Evolutionary conservation across 2,888 invertebrate species (phyloP).

Genomic region (Drosophila multiciliata): DNA sequence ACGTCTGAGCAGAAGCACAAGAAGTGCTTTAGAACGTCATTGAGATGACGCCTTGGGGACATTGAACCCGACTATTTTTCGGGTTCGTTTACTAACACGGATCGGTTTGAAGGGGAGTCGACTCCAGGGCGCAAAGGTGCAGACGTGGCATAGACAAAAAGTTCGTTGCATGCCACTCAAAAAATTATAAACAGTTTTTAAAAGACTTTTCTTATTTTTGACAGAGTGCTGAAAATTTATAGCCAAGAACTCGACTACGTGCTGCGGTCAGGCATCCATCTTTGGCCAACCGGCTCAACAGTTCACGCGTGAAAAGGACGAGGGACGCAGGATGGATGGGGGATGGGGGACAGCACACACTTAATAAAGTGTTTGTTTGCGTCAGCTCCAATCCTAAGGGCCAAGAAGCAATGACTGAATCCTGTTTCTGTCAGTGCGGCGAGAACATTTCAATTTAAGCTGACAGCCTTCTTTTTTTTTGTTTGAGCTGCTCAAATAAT

Average conservation of each 20-base stretch:
- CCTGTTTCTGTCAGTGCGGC: conserved; percentile 28
- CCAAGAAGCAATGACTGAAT: conserved; percentile 17
- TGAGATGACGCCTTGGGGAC: conserved; percentile 76
- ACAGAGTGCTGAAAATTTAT: conserved; percentile 70
- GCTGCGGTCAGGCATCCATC: conserved; percentile 76
- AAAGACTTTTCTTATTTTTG: conserved; percentile 62
- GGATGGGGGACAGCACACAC: conserved; percentile 42
- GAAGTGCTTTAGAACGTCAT: conserved; percentile 54
- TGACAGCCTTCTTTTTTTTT: neutral
- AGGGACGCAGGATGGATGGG: conserved; percentile 23
- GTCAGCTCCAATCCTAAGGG: conserved; percentile 41
- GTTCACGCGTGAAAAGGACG: conserved; percentile 52
- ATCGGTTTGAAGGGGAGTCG: conserved; percentile 6
- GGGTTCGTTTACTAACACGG: neutral
- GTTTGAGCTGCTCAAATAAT: neutral
- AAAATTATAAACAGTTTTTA: conserved; percentile 78
- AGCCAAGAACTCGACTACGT: conserved; percentile 63
- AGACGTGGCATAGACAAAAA: conserved; percentile 66
- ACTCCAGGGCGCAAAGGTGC: conserved; percentile 68
- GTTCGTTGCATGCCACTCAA: conserved; percentile 53
- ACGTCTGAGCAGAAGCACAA: conserved; percentile 53
- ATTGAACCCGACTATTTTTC: conserved; percentile 57
- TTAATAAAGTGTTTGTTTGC: conserved; percentile 67
- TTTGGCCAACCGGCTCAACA: conserved; percentile 23
- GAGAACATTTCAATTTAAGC: conserved; percentile 32